Evolutionary conservation across 2,888 invertebrate species (phyloP), one percentile per base, ranked within the genome.

Genomic region (Luperina testacea): DNA sequence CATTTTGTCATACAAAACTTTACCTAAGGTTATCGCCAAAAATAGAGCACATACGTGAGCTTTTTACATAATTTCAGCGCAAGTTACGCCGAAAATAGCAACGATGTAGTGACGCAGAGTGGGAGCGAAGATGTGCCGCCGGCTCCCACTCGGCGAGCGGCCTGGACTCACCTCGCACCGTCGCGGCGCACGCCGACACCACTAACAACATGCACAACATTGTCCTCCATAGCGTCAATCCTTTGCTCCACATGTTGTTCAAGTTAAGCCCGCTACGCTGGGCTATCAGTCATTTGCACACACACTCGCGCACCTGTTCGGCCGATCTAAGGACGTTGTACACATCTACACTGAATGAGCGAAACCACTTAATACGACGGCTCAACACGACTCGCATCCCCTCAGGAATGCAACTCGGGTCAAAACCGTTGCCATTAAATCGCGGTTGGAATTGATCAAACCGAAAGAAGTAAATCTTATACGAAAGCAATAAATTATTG

Each of bases 1-100:
- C 94, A 92, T 92, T 94, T 93, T 94, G 94, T 94, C 93, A 93
- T 92, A 92, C 90, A 93, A 91, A 94, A 94, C 92, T 92, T 94
- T 92, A 90, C 91, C 94, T 95, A 95, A 96, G 95, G 96, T 95
- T 96, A 96, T 93, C 89, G 94, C 96, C 95, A 93, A 95, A 96
- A 97, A 97, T 96, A 96, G 96, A 93, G 92, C 94, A 94, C 95
- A 95, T 95, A 95, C 95, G 95, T 94, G 95, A 95, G 96, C 95
- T 96, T 97, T 97, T 97, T 97, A 97, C 97, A 97, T 97, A 97
- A 97, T 97, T 97, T 97, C 96, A 96, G 95, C 96, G 96, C 96
- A 96, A 96, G 96, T 95, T 95, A 93, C 94, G 93, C 95, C 94
- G 94, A 96, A 97, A 97, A 97, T 97, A 97, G 96, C 94, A 89